A percentile compares a stretch with the other conserved stretches of the same genome.
Conservation (phyloP, 2,797 vertebrate species). For the Acanthurus lineatus region DNA sequence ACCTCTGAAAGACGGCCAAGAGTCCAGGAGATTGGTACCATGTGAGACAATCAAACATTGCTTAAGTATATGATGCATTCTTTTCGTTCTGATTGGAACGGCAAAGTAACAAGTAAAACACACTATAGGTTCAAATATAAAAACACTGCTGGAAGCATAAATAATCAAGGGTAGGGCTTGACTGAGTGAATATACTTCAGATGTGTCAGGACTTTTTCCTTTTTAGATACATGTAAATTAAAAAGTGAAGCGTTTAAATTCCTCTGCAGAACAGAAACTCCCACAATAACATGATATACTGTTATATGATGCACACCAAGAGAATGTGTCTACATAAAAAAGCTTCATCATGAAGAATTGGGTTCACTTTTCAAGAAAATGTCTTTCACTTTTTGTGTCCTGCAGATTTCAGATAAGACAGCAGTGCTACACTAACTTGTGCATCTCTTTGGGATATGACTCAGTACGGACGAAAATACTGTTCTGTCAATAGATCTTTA, state of each 20-base stretch:
- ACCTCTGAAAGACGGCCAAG: conserved; percentile 72
- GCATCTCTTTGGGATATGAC: not conserved
- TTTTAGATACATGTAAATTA: too few species aligned
- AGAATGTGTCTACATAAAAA: not conserved
- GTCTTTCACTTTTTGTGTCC: not conserved
- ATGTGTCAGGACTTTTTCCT: not conserved
- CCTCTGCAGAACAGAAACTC: conserved; percentile 31
- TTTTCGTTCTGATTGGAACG: conserved; percentile 42
- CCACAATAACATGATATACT: conserved; percentile 1
- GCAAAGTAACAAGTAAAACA: conserved; percentile 6
- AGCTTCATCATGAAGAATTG: not conserved
- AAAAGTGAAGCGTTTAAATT: conserved; percentile 14
- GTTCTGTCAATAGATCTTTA: not conserved
- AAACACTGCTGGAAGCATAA: too few species aligned
- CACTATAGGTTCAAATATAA: conserved; percentile 17
- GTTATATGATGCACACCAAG: not conserved
- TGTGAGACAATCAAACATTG: conserved; percentile 71
- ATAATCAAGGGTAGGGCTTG: not conserved
- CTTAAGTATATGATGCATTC: conserved; percentile 51
- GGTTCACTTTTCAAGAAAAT: not conserved
- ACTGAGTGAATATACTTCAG: not conserved
- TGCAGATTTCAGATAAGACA: not conserved
- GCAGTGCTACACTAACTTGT: not conserved
- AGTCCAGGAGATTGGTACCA: conserved; percentile 72
- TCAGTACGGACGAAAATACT: not conserved